These are phyloP conservation scores for Eutolmus rufibarbis DNA, from an alignment of 2,888 invertebrate genomes.

Conservation along the genomic window DNA sequence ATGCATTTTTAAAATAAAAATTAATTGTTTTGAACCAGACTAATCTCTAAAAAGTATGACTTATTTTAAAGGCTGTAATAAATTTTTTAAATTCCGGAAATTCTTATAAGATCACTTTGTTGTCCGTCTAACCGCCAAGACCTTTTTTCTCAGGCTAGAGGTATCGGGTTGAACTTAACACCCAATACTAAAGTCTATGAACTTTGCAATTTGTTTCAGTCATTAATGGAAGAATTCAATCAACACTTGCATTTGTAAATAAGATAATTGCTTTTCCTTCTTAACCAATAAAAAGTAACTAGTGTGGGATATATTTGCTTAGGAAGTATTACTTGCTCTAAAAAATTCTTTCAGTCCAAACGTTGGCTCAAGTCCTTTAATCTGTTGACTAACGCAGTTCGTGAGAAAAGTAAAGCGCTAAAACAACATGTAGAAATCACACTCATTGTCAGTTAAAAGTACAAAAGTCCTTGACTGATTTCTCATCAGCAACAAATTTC, in stretches of 20 bases:
- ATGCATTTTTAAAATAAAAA: no score
- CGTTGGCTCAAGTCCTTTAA: background rate
- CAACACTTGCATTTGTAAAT: background rate
- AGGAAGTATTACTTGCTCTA: background rate
- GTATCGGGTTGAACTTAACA: no score
- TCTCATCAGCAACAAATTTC: conserved; percentile 36
- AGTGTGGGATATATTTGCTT: background rate
- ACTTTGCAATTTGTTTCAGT: background rate
- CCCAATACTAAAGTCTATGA: no score
- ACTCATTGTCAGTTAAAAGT: background rate
- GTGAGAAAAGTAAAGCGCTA: conserved; percentile 31
- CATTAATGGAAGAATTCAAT: background rate
- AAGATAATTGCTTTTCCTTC: background rate
- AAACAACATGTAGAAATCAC: conserved; percentile 7
- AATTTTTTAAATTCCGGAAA: no score
- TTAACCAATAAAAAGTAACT: background rate
- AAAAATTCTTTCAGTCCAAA: background rate
- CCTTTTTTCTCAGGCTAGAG: no score
- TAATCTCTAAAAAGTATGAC: no score
- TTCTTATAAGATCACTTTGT: no score
- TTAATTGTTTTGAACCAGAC: no score
- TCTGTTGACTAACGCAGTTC: background rate
- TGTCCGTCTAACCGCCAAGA: no score
- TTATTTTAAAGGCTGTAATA: no score
- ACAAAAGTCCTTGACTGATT: conserved; percentile 12